Conservation (phyloP, 2,113 vertebrate genomes). For the Otocyon megalotis region DNA sequence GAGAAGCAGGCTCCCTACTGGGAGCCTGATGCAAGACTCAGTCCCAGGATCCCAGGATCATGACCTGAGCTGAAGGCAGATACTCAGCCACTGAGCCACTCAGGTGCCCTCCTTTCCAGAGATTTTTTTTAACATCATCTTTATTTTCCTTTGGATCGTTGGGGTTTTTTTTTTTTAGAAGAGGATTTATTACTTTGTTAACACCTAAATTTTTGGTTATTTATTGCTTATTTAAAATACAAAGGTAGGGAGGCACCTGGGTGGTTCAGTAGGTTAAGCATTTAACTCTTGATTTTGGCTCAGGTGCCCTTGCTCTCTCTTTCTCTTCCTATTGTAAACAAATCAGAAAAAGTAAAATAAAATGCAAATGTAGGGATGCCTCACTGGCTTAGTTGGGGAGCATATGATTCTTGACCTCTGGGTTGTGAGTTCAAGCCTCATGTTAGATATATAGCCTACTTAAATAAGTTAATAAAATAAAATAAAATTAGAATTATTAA, state of each 20-base stretch:
- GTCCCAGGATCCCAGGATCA: too few relatives aligned
- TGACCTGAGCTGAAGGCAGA: too few relatives aligned
- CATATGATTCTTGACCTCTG: neutral
- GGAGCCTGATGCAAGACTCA: too few relatives aligned
- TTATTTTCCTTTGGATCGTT: neutral
- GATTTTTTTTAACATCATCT: neutral
- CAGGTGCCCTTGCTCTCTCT: neutral
- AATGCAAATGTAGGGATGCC: neutral
- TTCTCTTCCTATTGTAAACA: neutral
- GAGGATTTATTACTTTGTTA: neutral
- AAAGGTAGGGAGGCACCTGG: neutral
- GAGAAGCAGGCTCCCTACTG: too few relatives aligned
- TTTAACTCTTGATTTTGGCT: neutral
- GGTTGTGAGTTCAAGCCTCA: neutral
- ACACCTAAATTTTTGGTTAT: neutral
- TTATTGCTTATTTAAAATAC: conserved; percentile 11
- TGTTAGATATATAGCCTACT: neutral
- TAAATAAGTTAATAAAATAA: neutral
- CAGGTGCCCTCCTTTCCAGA: neutral
- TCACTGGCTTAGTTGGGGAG: neutral
- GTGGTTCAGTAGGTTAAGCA: neutral
- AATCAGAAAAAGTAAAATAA: neutral
- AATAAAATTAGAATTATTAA: neutral
- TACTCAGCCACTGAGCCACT: too few relatives aligned
- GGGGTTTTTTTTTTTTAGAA: neutral